These are phyloP conservation scores for Prunella himalayana DNA, from an alignment of 2,113 vertebrate genomes.

Conservation along the genomic window DNA sequence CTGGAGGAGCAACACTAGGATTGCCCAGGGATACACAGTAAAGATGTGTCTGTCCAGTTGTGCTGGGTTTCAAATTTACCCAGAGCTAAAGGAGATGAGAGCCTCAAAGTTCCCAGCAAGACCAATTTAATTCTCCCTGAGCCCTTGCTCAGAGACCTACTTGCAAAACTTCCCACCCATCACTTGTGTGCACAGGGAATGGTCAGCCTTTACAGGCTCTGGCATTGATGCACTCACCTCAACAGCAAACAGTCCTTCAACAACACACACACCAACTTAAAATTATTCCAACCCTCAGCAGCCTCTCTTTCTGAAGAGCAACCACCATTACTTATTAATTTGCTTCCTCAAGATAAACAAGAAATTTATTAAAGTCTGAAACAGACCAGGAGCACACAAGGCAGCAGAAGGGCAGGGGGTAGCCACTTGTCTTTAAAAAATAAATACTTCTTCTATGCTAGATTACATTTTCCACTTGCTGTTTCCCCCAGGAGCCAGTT, in stretches of 20 bases:
- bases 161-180: neutral
- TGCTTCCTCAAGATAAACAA: constrained; percentile 9
- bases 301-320: neutral
- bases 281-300: neutral
- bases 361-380: neutral
- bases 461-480: neutral
- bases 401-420: neutral
- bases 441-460: neutral
- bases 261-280: neutral
- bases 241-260: neutral
- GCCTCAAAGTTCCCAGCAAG: neutral
- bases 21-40: neutral
- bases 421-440: constrained; percentile 11
- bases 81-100: neutral
- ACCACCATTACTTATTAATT: neutral
- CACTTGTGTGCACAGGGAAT: neutral
- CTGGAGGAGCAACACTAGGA: neutral
- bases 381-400: neutral
- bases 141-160: neutral
- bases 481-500: neutral
- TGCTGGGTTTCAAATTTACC: neutral
- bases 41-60: neutral
- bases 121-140: neutral
- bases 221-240: rapidly evolving
- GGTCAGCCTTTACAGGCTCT: rapidly evolving